phyloP scores from a whole-genome alignment of 1,140 invertebrate genomes.

The Drosophila mojavensis region DNA sequence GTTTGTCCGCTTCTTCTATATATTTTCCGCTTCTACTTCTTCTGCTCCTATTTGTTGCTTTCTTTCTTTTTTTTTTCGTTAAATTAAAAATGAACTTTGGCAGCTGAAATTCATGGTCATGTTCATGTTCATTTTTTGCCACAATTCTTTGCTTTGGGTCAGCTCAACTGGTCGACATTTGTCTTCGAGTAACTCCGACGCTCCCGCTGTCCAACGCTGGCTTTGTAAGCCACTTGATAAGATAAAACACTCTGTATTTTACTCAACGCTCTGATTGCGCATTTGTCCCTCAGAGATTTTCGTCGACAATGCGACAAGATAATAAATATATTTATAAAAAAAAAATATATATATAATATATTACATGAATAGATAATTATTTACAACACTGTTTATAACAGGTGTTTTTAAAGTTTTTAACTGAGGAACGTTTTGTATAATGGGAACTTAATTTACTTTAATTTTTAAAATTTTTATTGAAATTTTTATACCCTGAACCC shows the following conservation, averaged over 20 bases:
- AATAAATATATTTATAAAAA: neutral
- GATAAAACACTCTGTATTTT: slow-evolving; percentile 61
- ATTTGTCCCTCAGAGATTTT: slow-evolving; percentile 41
- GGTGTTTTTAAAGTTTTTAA: too few relatives aligned
- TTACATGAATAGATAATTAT: too few relatives aligned
- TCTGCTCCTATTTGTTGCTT: neutral
- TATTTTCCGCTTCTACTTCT: neutral
- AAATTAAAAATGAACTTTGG: slow-evolving; percentile 80
- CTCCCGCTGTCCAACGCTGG: slow-evolving; percentile 27
- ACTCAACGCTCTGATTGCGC: slow-evolving; percentile 41
- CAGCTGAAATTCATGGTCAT: slow-evolving; percentile 78
- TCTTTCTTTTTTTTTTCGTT: slow-evolving; percentile 34
- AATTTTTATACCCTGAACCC: too few relatives aligned
- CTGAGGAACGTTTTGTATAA: too few relatives aligned
- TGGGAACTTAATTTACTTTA: too few relatives aligned
- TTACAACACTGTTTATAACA: too few relatives aligned
- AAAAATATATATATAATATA: too few relatives aligned
- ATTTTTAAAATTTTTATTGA: too few relatives aligned
- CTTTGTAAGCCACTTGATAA: slow-evolving; percentile 65
- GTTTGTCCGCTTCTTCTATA: neutral
- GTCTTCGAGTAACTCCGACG: slow-evolving; percentile 33
- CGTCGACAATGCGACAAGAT: slow-evolving; percentile 2
- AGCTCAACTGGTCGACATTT: slow-evolving; percentile 60
- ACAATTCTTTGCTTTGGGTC: slow-evolving; percentile 54
- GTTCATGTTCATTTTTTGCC: slow-evolving; percentile 66